Evolutionary conservation across 2,113 vertebrate species (phyloP).

Genomic region (Thamnaconus septentrionalis): DNA sequence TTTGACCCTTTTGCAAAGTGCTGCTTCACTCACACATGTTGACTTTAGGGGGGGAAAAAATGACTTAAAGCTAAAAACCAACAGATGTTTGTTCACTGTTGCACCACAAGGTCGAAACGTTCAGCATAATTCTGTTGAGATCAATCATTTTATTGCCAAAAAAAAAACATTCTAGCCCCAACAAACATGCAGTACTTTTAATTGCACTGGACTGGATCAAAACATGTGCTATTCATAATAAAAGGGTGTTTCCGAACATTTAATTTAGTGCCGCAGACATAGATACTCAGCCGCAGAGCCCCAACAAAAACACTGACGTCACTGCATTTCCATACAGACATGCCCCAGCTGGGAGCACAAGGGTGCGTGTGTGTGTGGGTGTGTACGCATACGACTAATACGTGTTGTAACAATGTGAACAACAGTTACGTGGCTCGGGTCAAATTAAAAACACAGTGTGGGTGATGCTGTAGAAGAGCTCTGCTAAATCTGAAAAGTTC

Average conservation of each 20-base stretch:
- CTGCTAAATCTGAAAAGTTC: slow-evolving; percentile 34
- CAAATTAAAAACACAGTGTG: slow-evolving; percentile 15
- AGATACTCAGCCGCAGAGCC: neutral
- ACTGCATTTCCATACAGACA: slow-evolving; percentile 3
- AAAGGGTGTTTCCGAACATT: neutral
- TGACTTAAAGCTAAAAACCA: too few species aligned
- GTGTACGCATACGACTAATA: too few species aligned
- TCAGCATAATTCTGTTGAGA: too few species aligned
- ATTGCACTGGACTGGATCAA: neutral
- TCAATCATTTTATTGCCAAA: too few species aligned
- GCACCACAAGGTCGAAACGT: too few species aligned
- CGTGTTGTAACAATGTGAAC: neutral
- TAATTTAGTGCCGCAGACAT: neutral
- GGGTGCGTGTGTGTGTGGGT: neutral
- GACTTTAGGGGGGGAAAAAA: too few species aligned
- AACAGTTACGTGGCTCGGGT: neutral
- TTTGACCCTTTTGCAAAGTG: neutral
- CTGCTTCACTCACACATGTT: neutral
- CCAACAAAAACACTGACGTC: neutral
- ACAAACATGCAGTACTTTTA: neutral
- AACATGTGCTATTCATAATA: neutral
- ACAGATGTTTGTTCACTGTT: too few species aligned
- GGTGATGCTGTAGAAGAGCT: slow-evolving; percentile 4
- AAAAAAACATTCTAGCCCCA: neutral
- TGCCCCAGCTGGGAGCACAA: slow-evolving; percentile 9